phyloP scores from a whole-genome alignment of 2,888 invertebrate genomes.

The Eucera pruinosa region DNA sequence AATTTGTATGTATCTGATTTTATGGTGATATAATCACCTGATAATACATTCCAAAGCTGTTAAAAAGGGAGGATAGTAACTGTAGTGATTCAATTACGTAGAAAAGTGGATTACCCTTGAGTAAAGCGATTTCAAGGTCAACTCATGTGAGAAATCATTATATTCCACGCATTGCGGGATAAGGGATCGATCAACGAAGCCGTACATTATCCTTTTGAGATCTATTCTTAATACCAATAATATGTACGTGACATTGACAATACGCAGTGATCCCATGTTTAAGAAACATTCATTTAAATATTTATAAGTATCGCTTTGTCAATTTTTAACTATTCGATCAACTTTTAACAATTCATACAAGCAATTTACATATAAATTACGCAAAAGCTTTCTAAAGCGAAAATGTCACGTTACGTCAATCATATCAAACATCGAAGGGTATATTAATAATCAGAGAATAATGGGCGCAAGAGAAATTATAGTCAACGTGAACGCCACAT shows the following conservation, averaged over 20 bases:
- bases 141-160: slow-evolving; percentile 71
- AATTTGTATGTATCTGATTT: too few relatives aligned
- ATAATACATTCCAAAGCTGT: slow-evolving; percentile 6
- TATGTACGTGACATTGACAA: slow-evolving; percentile 32
- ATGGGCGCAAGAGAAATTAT: background rate
- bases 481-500: background rate
- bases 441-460: slow-evolving; percentile 27
- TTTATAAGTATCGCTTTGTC: background rate
- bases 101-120: slow-evolving; percentile 75
- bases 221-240: slow-evolving; percentile 49
- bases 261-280: slow-evolving; percentile 3
- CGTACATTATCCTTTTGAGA: slow-evolving; percentile 49
- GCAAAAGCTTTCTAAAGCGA: background rate
- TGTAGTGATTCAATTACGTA: slow-evolving; percentile 50
- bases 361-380: background rate
- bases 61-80: slow-evolving; percentile 22
- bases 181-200: slow-evolving; percentile 65
- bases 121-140: slow-evolving; percentile 70
- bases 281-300: slow-evolving; percentile 1
- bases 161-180: slow-evolving; percentile 44
- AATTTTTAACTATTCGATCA: background rate
- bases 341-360: background rate
- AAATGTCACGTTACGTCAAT: slow-evolving; percentile 3
- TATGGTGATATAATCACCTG: slow-evolving; percentile 8
- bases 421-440: background rate